Percentiles rank a stretch among this genome's conserved stretches.
phyloP scores from a whole-genome alignment of 2,888 invertebrate genomes.

The Oligia latruncula region DNA sequence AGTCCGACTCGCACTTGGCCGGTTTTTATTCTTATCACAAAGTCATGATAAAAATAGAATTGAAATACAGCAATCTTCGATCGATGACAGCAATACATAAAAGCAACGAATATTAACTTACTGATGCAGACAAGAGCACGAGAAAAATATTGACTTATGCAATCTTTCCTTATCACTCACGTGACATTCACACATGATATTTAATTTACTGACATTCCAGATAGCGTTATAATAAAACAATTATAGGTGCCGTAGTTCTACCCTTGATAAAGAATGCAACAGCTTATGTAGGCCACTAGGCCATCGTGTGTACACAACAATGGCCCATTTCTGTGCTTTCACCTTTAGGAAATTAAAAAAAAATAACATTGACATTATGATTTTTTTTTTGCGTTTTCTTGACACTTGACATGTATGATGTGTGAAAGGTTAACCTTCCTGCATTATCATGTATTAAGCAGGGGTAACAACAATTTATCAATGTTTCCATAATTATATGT shows the following conservation, averaged over 20 bases:
- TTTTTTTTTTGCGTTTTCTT: slow-evolving; percentile 18
- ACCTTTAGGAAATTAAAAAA: slow-evolving; percentile 29
- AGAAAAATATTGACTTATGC: slow-evolving; percentile 14
- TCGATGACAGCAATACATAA: background rate
- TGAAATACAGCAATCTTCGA: background rate
- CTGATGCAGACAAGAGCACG: background rate
- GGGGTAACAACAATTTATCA: background rate
- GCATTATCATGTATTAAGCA: background rate
- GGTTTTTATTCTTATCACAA: slow-evolving; percentile 18
- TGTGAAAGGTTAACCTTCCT: background rate
- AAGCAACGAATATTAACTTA: background rate
- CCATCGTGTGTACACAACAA: slow-evolving; percentile 28
- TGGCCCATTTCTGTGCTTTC: slow-evolving; percentile 28
- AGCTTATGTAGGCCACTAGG: slow-evolving; percentile 47
- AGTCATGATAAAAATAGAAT: slow-evolving; percentile 10
- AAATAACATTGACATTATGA: slow-evolving; percentile 41
- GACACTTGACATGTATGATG: slow-evolving; percentile 1
- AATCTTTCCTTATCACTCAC: slow-evolving; percentile 31
- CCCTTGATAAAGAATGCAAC: slow-evolving; percentile 48
- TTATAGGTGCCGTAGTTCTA: slow-evolving; percentile 14
- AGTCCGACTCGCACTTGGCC: too few relatives aligned
- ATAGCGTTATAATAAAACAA: slow-evolving; percentile 18
- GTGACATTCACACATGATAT: slow-evolving; percentile 26
- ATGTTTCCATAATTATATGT: background rate
- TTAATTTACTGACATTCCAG: slow-evolving; percentile 33